phyloP scores from a whole-genome alignment of 2,888 invertebrate genomes.

The Mesochorus sp. region DNA sequence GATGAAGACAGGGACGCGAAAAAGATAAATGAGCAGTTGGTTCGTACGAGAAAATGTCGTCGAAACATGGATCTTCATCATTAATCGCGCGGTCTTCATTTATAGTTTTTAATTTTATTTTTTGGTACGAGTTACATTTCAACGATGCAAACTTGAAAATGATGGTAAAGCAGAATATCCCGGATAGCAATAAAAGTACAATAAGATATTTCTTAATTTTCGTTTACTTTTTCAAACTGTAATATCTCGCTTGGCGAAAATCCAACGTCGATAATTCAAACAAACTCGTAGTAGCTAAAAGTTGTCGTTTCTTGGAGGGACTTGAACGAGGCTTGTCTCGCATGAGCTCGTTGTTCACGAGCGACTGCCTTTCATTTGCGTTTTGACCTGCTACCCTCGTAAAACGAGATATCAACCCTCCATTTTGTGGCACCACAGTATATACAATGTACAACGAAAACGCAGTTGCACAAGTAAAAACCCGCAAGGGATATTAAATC shows the following conservation, averaged over 20 bases:
- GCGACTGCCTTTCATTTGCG: constrained; percentile 8
- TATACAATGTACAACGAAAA: background rate
- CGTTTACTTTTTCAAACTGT: too few relatives aligned
- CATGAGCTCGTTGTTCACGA: background rate
- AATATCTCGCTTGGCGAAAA: too few relatives aligned
- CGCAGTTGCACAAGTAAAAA: background rate
- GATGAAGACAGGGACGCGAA: background rate
- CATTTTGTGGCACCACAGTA: background rate
- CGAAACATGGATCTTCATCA: background rate
- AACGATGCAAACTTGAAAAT: background rate
- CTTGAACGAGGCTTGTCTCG: too few relatives aligned
- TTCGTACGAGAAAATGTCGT: too few relatives aligned
- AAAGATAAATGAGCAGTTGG: background rate
- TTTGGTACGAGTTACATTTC: background rate
- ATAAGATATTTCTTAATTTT: background rate
- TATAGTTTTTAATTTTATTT: too few relatives aligned
- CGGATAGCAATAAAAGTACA: too few relatives aligned
- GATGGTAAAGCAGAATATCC: too few relatives aligned
- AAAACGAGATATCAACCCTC: background rate
- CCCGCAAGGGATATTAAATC: background rate
- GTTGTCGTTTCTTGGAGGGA: too few relatives aligned
- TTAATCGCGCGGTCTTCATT: background rate
- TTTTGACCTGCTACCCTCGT: background rate
- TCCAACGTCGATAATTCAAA: too few relatives aligned
- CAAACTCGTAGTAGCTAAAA: too few relatives aligned